These are phyloP conservation scores for Aleadryas rufinucha DNA, from an alignment of 2,113 vertebrate genomes.

Conservation along the genomic window DNA sequence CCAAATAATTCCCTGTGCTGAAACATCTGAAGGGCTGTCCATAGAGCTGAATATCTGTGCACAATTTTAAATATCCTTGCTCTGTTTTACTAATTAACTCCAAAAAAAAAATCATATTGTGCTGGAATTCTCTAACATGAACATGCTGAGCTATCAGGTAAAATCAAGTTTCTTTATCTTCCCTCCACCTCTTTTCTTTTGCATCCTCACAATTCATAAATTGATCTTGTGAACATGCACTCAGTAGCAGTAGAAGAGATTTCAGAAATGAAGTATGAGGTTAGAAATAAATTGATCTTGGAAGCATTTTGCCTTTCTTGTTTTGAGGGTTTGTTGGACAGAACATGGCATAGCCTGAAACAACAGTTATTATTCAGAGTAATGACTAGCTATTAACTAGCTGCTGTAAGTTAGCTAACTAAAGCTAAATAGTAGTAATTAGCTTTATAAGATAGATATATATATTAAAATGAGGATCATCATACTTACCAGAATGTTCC, in stretches of 20 bases:
- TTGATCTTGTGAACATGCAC: not conserved
- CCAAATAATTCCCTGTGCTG: not conserved
- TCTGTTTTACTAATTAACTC: not conserved
- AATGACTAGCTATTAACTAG: not conserved
- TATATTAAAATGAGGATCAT: not conserved
- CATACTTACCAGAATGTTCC: conserved; percentile 88
- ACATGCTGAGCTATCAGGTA: not conserved
- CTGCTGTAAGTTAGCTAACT: not conserved
- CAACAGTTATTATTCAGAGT: not conserved
- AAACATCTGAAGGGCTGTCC: not conserved
- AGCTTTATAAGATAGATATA: not conserved
- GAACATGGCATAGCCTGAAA: not conserved
- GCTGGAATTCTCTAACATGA: not conserved
- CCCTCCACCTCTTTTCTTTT: not conserved
- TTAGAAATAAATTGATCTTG: not conserved
- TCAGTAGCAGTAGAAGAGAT: not conserved
- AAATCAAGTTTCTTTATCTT: not conserved
- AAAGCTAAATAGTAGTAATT: not conserved
- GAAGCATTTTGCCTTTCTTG: not conserved
- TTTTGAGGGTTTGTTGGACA: not conserved
- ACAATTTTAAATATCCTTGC: not conserved
- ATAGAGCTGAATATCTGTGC: not conserved
- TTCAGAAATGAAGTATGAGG: not conserved
- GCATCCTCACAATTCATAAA: not conserved
- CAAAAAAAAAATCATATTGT: not conserved